phyloP scores from a whole-genome alignment of 2,797 vertebrate genomes.

The Eremophila alpestris region DNA sequence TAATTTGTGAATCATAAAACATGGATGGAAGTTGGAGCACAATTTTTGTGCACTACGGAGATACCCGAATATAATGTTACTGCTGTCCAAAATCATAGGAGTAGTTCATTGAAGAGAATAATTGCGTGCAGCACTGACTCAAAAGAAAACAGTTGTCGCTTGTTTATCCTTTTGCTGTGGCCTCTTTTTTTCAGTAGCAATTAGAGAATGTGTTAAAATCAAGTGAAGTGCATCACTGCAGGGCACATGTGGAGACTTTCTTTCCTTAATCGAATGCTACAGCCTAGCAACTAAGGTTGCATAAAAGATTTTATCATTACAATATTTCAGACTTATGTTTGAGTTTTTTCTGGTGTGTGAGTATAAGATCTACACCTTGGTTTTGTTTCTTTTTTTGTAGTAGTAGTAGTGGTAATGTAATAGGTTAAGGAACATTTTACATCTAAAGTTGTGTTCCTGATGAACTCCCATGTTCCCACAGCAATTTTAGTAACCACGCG shows the following conservation, averaged over 20 bases:
- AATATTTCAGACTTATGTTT: neutral
- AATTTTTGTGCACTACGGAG: neutral
- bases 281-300: neutral
- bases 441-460: slow-evolving; percentile 52
- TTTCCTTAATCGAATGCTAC: neutral
- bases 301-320: neutral
- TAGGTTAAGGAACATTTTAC: slow-evolving; percentile 57
- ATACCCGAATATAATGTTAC: neutral
- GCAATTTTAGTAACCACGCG: slow-evolving; percentile 69
- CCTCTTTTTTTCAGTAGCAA: slow-evolving; percentile 8
- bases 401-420: neutral
- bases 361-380: neutral
- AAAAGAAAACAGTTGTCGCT: neutral
- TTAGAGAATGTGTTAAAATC: slow-evolving; percentile 35
- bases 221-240: neutral
- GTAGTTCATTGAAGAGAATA: neutral
- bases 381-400: neutral
- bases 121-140: neutral
- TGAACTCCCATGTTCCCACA: slow-evolving; percentile 66
- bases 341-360: neutral
- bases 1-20: neutral
- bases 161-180: neutral
- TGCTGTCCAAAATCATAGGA: neutral
- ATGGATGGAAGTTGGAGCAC: neutral
- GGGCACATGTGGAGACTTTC: neutral